phyloP scores from a whole-genome alignment of 2,797 vertebrate genomes.

The Pantherophis vulpinus region DNA sequence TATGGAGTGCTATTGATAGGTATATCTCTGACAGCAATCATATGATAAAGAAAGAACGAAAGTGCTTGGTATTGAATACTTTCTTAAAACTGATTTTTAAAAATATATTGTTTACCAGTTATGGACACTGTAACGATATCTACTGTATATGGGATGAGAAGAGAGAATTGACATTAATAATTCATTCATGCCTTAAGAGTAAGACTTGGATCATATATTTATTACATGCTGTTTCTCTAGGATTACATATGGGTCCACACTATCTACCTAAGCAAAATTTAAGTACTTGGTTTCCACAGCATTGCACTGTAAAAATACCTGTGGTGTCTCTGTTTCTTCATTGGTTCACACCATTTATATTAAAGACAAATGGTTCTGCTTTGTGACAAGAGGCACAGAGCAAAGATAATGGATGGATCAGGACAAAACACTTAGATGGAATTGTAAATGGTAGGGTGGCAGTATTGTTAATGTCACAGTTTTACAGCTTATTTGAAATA shows the following conservation, averaged over 20 bases:
- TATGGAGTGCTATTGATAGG: background rate
- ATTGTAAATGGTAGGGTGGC: background rate
- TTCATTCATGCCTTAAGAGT: background rate
- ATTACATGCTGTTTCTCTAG: background rate
- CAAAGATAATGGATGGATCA: background rate
- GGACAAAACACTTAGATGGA: background rate
- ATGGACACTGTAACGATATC: too few species aligned
- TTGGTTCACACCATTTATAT: background rate
- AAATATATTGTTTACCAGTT: background rate
- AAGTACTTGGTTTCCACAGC: background rate
- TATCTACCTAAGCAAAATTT: background rate
- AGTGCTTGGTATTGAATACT: background rate
- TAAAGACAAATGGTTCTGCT: background rate
- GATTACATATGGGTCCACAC: background rate
- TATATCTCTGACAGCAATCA: background rate
- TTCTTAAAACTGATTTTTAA: background rate
- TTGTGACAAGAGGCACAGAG: background rate
- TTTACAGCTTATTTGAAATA: background rate
- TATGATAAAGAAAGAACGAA: background rate
- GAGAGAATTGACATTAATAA: background rate
- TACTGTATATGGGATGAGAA: background rate
- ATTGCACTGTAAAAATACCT: background rate
- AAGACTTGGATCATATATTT: background rate
- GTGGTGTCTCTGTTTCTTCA: background rate
- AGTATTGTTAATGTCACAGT: background rate